Conservation (phyloP, 2,888 invertebrate species). For the Polydrusus tereticollis region DNA sequence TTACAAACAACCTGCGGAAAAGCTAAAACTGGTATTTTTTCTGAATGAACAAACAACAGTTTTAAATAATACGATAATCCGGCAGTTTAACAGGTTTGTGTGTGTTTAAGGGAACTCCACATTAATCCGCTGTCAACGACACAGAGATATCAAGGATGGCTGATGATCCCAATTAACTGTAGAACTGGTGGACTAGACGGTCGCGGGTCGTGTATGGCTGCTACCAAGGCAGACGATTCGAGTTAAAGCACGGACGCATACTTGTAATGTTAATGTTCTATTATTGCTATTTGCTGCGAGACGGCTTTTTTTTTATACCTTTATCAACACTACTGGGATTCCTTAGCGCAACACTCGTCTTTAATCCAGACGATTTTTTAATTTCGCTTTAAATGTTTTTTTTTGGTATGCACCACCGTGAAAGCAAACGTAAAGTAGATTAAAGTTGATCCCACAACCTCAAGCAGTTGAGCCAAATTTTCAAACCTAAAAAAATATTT, state of each 20-base stretch:
- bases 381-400: too few relatives aligned
- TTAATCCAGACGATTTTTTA: too few relatives aligned
- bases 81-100: slow-evolving; percentile 25
- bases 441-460: too few relatives aligned
- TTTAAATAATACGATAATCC: neutral
- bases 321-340: too few relatives aligned
- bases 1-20: slow-evolving; percentile 35
- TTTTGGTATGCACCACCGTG: too few relatives aligned
- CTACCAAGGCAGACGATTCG: slow-evolving; percentile 19
- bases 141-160: slow-evolving; percentile 31
- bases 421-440: too few relatives aligned
- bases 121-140: slow-evolving; percentile 26
- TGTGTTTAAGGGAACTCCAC: slow-evolving; percentile 29
- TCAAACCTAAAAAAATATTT: too few relatives aligned
- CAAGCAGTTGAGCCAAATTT: too few relatives aligned
- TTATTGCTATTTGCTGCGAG: too few relatives aligned
- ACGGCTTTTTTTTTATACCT: neutral
- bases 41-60: slow-evolving; percentile 14
- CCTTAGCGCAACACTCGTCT: too few relatives aligned
- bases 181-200: slow-evolving; percentile 7
- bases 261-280: neutral
- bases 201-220: neutral
- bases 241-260: slow-evolving; percentile 4
- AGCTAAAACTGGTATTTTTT: slow-evolving; percentile 10
- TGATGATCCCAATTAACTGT: slow-evolving; percentile 34